Conservation (phyloP, 2,888 invertebrate species). For the Monoplex corrugatus region DNA sequence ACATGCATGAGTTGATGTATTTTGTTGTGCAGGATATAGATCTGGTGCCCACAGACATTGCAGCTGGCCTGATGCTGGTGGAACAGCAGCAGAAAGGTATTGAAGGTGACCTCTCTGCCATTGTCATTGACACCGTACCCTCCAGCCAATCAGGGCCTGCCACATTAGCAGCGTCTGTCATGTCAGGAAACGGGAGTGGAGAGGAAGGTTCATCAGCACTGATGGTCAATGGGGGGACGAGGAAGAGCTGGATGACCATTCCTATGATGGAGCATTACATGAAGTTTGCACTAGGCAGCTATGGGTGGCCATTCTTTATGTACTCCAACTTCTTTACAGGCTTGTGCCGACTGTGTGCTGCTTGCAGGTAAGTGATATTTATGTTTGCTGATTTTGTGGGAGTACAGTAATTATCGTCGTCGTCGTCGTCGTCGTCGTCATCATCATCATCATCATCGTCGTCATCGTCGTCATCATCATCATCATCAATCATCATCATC, state of each 20-base stretch:
- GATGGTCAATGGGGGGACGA: conserved; percentile 49
- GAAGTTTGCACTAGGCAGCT: conserved; percentile 90
- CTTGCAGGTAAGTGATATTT: conserved; percentile 74
- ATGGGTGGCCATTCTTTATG: conserved; percentile 93
- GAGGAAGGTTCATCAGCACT: conserved; percentile 23
- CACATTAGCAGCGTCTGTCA: neutral
- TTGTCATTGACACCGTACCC: conserved; percentile 36
- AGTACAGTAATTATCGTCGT: neutral
- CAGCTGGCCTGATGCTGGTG: conserved; percentile 93
- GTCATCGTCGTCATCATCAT: neutral
- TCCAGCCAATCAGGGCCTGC: conserved; percentile 16
- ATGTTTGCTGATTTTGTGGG: neutral
- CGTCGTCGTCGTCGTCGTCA: conserved; percentile 55
- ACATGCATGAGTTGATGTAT: too few relatives aligned
- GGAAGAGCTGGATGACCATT: conserved; percentile 88
- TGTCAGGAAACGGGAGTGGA: neutral
- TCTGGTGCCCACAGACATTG: conserved; percentile 92
- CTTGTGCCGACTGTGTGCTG: conserved; percentile 86
- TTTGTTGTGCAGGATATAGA: conserved; percentile 87
- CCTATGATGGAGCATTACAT: conserved; percentile 87
- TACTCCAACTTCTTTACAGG: conserved; percentile 90
- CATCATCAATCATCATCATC: too few relatives aligned
- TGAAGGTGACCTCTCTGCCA: conserved; percentile 53
- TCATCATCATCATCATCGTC: neutral
- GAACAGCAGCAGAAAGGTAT: conserved; percentile 74